Base-by-base conservation (phyloP, 2,113 vertebrate species). In the Falco punctatus region DNA sequence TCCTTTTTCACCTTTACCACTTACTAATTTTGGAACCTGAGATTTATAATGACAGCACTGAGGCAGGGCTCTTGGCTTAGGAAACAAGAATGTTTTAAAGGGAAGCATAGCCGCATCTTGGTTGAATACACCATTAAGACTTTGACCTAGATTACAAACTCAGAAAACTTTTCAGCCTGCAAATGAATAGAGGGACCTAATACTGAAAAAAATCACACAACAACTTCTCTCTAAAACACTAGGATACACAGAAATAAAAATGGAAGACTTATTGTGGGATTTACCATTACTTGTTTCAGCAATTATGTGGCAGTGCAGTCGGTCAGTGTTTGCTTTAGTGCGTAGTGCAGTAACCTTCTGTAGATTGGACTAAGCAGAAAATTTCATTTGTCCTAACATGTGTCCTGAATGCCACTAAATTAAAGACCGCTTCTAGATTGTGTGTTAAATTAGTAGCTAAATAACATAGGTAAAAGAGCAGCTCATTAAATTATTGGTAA, bases 1-100 rank as follows among this genome's bases (percentile, higher is more conserved):
- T 93, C 65, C 32, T 57, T 95, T 81, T 75, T 92, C 82, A 95
- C 72, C 85, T 93, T 88, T 80, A 65, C 91, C 57, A 72, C 61
- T 79, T 90, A 44, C 79, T 93, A 94, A 95, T 94, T 97, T 94
- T 88, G 87, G 93, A 94, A 67, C 67, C 75, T 88, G 65, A 74
- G 75, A 84, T 86, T 96, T 84, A 55, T 82, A 92, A 84, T 66
- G 72, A 57, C 54, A 79, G 32, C 1, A 0, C 69, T 38, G 77
- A 93, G 82, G 87, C 85, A 90, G 44, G 35, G 23, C 15, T 90
- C n/a, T 82, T 96, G 91, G 74, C 77, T 94, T 57, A 59, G 48
- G 44, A 90, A 95, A 84, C 44, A 8, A 78, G 48, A 88, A 46
- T 61, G 40, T 58, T 93, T 78, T 82, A 59, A 91, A 92, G 48